These are phyloP conservation scores for Rhincodon typus DNA, from an alignment of 2,797 vertebrate genomes.

Conservation along the genomic window DNA sequence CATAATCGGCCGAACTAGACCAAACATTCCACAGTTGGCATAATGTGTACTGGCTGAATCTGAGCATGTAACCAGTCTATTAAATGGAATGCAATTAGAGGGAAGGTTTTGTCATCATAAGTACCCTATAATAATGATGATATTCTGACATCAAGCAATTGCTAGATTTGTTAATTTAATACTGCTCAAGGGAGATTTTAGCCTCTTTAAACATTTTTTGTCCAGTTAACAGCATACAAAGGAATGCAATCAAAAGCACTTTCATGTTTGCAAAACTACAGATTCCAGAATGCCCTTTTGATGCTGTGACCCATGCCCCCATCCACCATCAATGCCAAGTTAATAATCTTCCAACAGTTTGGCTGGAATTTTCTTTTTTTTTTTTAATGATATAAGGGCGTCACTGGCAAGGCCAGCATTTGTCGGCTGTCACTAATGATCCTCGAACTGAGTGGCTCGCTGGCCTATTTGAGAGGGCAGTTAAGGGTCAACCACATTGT, in stretches of 20 bases:
- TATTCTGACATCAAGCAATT: background rate
- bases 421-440: too few relatives aligned
- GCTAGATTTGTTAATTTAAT: too few relatives aligned
- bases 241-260: background rate
- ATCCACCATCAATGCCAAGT: background rate
- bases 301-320: background rate
- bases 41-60: background rate
- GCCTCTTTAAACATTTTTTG: background rate
- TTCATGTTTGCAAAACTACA: background rate
- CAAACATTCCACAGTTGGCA: slow-evolving; percentile 20
- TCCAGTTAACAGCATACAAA: background rate
- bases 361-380: too few relatives aligned
- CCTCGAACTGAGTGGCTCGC: too few relatives aligned
- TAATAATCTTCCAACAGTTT: background rate
- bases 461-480: too few relatives aligned
- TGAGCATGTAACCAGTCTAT: background rate
- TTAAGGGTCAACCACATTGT: too few relatives aligned
- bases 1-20: background rate
- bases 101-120: background rate
- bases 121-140: background rate
- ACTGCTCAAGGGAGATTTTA: background rate
- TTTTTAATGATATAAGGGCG: too few relatives aligned
- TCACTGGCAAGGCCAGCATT: too few relatives aligned
- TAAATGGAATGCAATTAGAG: background rate
- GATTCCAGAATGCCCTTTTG: background rate